Base-by-base conservation (phyloP, 2,113 vertebrate genomes). In the Corydoras maculifer region DNA sequence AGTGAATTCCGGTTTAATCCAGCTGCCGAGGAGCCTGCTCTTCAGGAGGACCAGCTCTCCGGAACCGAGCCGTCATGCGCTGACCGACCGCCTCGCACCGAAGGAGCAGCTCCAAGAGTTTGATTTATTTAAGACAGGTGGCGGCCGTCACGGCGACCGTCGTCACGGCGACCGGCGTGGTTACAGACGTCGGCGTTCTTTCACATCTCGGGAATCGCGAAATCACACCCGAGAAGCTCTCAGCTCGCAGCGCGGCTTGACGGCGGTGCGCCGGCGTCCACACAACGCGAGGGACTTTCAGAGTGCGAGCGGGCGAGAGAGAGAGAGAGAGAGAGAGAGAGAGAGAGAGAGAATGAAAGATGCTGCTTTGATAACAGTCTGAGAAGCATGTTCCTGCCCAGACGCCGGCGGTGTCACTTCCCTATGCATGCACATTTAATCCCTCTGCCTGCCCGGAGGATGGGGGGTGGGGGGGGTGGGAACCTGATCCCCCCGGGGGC, bases 341-440 rank as follows among this genome's bases (percentile, higher is more conserved):
- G 61, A 72, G 65, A 65, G 66, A 62, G 62, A 35, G 54, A 84
- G 87, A 87, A 90, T 82, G 70, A 86, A 82, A 88, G 78, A 79
- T 87, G 87, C 61, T 73, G 79, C 78, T 70, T 78, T 63, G 68
- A 77, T 82, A 78, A 79, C 80, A 79, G 71, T 85, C 74, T 83
- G 80, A 81, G 80, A 75, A 79, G 74, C 77, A 75, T 79, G 86
- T 82, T 83, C 79, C 77, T 82, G 81, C 74, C 83, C 77, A 79
- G 77, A 79, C 77, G 70, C 70, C 73, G 77, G 73, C 57, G 74
- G 77, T 79, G 77, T 79, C 74, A 79, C 77, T 79, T 79, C 77
- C 77, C 77, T 76, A 59, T 79, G 77, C 77, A 79, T 76, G 77
- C 74, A 79, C 74, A 79, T 79, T 79, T 73, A 79, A 79, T 79